Percentiles rank a stretch among this genome's conserved stretches.
Conservation (phyloP, 2,797 vertebrate genomes). For the Microctenopoma lineatum region DNA sequence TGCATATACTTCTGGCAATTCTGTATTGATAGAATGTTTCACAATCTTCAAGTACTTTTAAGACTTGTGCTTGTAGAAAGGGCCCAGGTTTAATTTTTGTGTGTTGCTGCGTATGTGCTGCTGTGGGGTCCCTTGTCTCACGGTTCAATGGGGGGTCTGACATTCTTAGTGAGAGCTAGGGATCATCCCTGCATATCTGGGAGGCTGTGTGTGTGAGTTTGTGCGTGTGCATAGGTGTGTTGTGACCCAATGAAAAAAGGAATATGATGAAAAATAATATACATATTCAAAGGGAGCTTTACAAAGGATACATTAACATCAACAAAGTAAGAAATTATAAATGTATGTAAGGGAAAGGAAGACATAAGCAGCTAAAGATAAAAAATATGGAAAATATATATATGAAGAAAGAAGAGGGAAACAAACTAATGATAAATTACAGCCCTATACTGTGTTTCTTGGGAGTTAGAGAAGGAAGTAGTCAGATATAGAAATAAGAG, state of each 20-base stretch:
- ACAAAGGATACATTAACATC: background rate
- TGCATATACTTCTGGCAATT: background rate
- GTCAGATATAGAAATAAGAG: background rate
- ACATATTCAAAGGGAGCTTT: background rate
- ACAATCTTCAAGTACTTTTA: background rate
- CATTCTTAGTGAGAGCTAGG: conserved; percentile 8
- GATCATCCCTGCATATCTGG: conserved; percentile 4
- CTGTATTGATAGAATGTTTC: background rate
- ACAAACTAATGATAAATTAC: conserved; percentile 12
- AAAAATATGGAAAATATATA: background rate
- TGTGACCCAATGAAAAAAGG: conserved; percentile 11
- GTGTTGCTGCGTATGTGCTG: background rate
- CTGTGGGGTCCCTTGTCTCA: conserved; percentile 16
- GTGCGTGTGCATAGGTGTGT: background rate
- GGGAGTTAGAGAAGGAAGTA: background rate
- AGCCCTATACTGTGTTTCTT: background rate
- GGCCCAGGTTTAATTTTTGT: background rate
- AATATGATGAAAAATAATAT: background rate
- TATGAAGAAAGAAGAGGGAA: background rate
- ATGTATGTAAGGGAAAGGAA: background rate
- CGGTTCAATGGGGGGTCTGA: background rate
- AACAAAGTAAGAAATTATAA: background rate
- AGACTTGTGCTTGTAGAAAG: background rate
- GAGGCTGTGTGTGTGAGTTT: conserved; percentile 6
- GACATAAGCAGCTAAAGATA: background rate